These are phyloP conservation scores for Drosophila kepulauana DNA, from an alignment of 1,140 invertebrate genomes.

Conservation along the genomic window DNA sequence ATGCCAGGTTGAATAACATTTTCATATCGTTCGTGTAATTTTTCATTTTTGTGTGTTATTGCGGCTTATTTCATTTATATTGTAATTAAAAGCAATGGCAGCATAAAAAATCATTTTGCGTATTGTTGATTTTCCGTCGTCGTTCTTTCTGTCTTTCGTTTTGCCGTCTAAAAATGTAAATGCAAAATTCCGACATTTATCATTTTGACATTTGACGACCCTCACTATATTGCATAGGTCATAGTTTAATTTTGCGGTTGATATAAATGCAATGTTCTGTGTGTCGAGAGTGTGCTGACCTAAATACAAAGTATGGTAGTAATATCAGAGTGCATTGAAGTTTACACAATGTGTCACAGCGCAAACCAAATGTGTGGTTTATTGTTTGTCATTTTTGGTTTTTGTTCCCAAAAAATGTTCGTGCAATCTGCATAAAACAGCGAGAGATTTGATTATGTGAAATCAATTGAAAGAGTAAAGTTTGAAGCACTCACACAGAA, in stretches of 20 bases:
- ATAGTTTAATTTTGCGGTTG: constrained; percentile 9
- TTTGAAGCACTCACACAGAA: background rate
- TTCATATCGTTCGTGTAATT: background rate
- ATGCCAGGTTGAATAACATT: constrained; percentile 10
- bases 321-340: background rate
- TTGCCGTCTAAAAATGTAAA: constrained; percentile 27
- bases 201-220: constrained; percentile 50
- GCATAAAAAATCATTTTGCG: background rate
- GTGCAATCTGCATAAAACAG: background rate
- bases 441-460: constrained; percentile 4
- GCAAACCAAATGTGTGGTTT: background rate
- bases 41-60: background rate
- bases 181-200: constrained; percentile 38
- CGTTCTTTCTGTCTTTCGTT: background rate
- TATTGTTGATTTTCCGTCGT: background rate
- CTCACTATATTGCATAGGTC: constrained; percentile 12
- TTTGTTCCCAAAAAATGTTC: background rate
- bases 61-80: background rate
- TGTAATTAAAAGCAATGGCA: constrained; percentile 9
- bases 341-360: constrained; percentile 3
- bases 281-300: background rate
- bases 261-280: background rate
- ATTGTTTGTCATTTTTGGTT: constrained; percentile 3
- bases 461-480: constrained; percentile 1
- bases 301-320: background rate